A percentile compares a stretch with the other conserved stretches of the same genome.
Evolutionary conservation across 2,888 invertebrate genomes (phyloP).

Genomic region (Oxycera nigricornis): DNA sequence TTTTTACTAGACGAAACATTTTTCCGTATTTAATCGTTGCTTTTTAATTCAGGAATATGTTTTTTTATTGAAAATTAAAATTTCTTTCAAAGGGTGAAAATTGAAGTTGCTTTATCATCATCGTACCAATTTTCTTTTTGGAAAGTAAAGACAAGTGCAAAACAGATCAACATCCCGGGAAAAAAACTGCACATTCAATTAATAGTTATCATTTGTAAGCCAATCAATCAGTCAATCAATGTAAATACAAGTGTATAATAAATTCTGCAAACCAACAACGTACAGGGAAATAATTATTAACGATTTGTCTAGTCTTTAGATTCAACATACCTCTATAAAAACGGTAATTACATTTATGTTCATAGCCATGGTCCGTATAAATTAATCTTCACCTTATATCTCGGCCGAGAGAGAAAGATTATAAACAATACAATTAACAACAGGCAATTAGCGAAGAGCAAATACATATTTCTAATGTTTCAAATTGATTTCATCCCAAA

Average conservation of each 20-base stretch:
- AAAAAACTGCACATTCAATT: not conserved
- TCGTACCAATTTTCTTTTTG: no score
- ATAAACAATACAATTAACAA: not conserved
- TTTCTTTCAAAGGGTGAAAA: no score
- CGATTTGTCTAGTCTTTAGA: not conserved
- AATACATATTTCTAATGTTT: not conserved
- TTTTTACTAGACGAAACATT: not conserved
- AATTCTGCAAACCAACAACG: not conserved
- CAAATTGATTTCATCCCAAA: not conserved
- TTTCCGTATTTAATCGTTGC: no score
- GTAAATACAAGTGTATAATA: not conserved
- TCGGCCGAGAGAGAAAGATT: not conserved
- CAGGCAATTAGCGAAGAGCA: not conserved
- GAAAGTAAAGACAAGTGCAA: no score
- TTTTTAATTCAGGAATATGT: no score
- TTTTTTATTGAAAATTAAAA: no score
- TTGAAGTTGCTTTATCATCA: no score
- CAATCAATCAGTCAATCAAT: not conserved
- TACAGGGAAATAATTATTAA: slow-evolving; percentile 9
- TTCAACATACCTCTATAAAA: not conserved
- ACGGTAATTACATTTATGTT: not conserved
- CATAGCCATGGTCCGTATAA: not conserved
- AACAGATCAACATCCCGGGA: no score
- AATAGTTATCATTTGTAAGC: not conserved
- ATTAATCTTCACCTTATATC: not conserved